Evolutionary conservation across 2,888 invertebrate genomes (phyloP).

Genomic region (Caenorhabditis doughertyi): DNA sequence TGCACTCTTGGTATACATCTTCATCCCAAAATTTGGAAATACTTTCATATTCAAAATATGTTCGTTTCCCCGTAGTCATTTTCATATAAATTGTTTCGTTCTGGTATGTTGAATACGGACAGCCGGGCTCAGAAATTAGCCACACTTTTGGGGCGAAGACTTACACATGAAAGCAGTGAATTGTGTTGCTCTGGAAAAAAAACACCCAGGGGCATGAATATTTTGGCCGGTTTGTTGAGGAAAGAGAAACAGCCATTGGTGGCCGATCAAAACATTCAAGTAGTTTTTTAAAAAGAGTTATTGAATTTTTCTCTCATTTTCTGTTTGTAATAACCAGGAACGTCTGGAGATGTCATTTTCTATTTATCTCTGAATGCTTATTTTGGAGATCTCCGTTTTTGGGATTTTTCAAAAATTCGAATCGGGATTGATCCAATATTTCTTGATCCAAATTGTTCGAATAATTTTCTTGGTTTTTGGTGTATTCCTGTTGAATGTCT

Average conservation of each 20-base stretch:
- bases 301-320: background rate
- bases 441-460: too few species aligned
- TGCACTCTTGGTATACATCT: too few species aligned
- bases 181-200: slow-evolving; percentile 20
- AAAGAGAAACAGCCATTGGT: slow-evolving; percentile 14
- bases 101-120: slow-evolving; percentile 1
- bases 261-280: slow-evolving; percentile 11
- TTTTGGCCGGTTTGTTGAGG: slow-evolving; percentile 18
- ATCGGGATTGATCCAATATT: too few species aligned
- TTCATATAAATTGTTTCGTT: slow-evolving; percentile 44
- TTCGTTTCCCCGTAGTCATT: slow-evolving; percentile 6
- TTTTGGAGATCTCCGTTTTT: too few species aligned
- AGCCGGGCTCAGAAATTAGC: slow-evolving; percentile 32
- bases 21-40: background rate
- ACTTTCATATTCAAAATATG: too few species aligned
- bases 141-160: slow-evolving; percentile 26
- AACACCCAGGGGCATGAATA: slow-evolving; percentile 44
- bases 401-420: too few species aligned
- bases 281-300: background rate
- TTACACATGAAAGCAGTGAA: slow-evolving; percentile 28
- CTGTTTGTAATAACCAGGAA: background rate
- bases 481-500: too few species aligned
- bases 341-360: background rate
- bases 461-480: too few species aligned
- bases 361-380: too few species aligned